Percentiles rank a stretch among this genome's conserved stretches.
phyloP scores from a whole-genome alignment of 2,888 invertebrate species.

The Eueremaeus valkanovi region DNA sequence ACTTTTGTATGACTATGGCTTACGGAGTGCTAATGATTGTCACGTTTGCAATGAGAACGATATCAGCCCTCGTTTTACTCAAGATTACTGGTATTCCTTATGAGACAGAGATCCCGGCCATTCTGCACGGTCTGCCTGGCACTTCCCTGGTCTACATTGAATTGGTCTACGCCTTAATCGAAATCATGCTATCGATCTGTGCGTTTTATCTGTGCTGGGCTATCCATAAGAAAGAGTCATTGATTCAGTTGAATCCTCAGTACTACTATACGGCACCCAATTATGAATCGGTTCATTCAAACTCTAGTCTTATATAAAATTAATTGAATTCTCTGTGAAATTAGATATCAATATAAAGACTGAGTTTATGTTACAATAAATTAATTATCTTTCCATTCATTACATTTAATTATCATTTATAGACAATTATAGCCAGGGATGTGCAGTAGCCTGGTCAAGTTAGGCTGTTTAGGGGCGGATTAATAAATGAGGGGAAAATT shows the following conservation, averaged over 20 bases:
- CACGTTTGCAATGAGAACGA: constrained; percentile 39
- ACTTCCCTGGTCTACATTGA: constrained; percentile 30
- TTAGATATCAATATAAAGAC: not conserved
- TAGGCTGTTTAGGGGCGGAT: too few relatives aligned
- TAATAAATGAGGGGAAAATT: too few relatives aligned
- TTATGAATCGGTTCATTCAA: constrained; percentile 25
- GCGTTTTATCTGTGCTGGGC: constrained; percentile 39
- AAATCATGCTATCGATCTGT: constrained; percentile 31
- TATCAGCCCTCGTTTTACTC: constrained; percentile 35
- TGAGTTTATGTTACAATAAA: too few relatives aligned
- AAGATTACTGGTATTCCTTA: constrained; percentile 35
- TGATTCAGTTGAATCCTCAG: constrained; percentile 28
- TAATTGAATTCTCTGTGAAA: too few relatives aligned
- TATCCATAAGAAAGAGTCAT: constrained; percentile 21
- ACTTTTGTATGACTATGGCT: constrained; percentile 40
- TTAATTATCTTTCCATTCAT: too few relatives aligned
- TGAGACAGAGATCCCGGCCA: constrained; percentile 34
- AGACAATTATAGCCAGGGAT: too few relatives aligned
- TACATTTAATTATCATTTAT: too few relatives aligned
- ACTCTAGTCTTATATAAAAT: constrained; percentile 17
- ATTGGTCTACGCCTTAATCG: constrained; percentile 31
- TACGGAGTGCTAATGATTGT: constrained; percentile 39
- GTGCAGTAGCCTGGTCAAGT: too few relatives aligned
- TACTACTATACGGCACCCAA: constrained; percentile 27
- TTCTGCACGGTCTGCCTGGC: constrained; percentile 38